Conservation (phyloP, 2,888 invertebrate species). For the Pheosia gnoma region DNA sequence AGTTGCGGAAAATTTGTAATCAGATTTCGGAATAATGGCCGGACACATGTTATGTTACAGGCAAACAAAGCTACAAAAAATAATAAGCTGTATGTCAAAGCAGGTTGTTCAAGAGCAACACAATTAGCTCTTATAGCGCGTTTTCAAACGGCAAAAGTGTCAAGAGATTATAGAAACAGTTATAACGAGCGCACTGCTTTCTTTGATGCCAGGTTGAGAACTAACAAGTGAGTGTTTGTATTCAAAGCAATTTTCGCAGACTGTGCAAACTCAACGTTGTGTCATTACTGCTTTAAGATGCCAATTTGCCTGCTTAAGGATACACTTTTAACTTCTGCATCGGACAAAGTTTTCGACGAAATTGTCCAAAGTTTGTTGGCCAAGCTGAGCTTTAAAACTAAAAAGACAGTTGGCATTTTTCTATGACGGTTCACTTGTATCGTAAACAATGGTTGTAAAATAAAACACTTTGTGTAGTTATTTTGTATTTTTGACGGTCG, state of each 20-base stretch:
- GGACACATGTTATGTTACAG: no score
- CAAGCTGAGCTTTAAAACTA: conserved; percentile 4
- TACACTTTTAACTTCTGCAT: conserved; percentile 31
- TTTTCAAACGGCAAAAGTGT: conserved; percentile 12
- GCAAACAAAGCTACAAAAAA: no score
- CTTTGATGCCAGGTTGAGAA: conserved; percentile 38
- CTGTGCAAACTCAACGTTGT: conserved; percentile 21
- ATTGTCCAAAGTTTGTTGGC: conserved; percentile 39
- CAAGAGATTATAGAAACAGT: conserved; percentile 42
- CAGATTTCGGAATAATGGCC: no score
- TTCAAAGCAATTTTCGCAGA: conserved; percentile 22
- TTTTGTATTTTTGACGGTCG: conserved; percentile 24
- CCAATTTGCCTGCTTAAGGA: conserved; percentile 38
- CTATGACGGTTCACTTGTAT: conserved; percentile 41
- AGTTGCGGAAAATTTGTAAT: no score
- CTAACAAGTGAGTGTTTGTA: conserved; percentile 27
- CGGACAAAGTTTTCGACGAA: conserved; percentile 35
- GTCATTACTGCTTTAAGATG: conserved; percentile 31
- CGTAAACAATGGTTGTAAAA: conserved; percentile 44
- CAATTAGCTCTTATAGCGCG: conserved; percentile 25
- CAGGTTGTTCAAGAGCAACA: conserved; percentile 11
- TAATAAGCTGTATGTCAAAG: conserved; percentile 10
- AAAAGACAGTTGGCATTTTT: conserved; percentile 26
- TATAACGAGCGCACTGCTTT: conserved; percentile 50
- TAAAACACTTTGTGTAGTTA: conserved; percentile 39